Percentiles rank a stretch among this genome's conserved stretches.
Conservation (phyloP, 1,140 invertebrate species). For the Anoplophora glabripennis region DNA sequence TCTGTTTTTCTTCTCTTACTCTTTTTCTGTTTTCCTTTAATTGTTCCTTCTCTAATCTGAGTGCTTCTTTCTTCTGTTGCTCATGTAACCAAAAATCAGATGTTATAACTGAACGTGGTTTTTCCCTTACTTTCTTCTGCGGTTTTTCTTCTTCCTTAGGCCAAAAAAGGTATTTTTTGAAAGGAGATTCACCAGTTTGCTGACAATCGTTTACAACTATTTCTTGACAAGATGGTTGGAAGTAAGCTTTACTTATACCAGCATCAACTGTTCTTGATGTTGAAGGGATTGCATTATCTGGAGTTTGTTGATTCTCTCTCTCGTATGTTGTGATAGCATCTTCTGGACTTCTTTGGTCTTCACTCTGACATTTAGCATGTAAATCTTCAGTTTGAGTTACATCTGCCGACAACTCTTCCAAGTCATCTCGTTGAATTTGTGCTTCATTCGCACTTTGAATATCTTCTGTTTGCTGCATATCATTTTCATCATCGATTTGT, state of each 20-base stretch:
- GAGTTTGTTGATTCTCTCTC: conserved; percentile 12
- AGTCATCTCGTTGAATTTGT: neutral
- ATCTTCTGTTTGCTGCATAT: neutral
- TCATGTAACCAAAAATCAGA: conserved; percentile 3
- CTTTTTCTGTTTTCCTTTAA: neutral
- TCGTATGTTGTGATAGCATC: conserved; percentile 1
- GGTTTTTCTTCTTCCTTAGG: neutral
- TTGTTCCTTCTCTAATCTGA: neutral
- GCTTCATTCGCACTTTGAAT: neutral
- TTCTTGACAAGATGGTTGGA: neutral
- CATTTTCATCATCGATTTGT: no score
- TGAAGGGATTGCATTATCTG: conserved; percentile 1
- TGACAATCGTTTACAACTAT: neutral
- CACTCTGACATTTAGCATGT: neutral
- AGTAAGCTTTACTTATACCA: neutral
- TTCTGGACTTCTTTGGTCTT: no score
- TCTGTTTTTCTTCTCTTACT: no score
- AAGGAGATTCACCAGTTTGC: neutral
- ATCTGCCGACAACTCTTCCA: neutral
- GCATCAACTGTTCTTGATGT: neutral
- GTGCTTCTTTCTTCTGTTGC: conserved; percentile 2
- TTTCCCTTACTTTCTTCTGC: neutral
- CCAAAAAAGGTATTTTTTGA: conserved; percentile 2
- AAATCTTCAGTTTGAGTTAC: neutral
- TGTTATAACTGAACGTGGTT: conserved; percentile 2